Evolutionary conservation across 2,888 invertebrate genomes (phyloP).

Genomic region (Hyles lineata): DNA sequence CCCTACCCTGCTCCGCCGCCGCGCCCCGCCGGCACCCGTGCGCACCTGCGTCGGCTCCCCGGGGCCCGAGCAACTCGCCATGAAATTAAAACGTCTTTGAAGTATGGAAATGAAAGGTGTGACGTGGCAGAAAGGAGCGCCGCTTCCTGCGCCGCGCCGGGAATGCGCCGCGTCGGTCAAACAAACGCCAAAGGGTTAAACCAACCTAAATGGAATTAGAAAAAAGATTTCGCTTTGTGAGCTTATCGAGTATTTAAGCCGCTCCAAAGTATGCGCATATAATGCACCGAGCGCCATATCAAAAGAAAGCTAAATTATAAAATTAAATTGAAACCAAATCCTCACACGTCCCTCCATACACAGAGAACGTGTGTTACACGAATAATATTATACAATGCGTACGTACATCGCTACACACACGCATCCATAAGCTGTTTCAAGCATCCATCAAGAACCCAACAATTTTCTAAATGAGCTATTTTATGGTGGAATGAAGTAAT

Average conservation of each 20-base stretch:
- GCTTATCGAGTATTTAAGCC: not conserved
- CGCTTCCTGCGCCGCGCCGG: not conserved
- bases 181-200: not conserved
- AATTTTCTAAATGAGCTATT: slow-evolving; percentile 8
- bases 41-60: slow-evolving; percentile 35
- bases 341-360: too few relatives aligned
- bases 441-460: not conserved
- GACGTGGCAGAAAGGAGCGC: slow-evolving; percentile 40
- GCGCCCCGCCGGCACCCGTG: slow-evolving; percentile 9
- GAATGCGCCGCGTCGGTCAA: not conserved
- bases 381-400: not conserved
- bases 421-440: too few relatives aligned
- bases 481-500: not conserved
- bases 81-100: slow-evolving; percentile 53
- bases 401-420: too few relatives aligned
- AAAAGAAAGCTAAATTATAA: too few relatives aligned
- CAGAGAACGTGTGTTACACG: not conserved
- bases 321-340: too few relatives aligned
- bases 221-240: not conserved
- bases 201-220: too few relatives aligned
- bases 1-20: not conserved
- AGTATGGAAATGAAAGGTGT: slow-evolving; percentile 49
- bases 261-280: not conserved
- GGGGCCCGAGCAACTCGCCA: slow-evolving; percentile 43
- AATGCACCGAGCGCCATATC: too few relatives aligned